Evolutionary conservation across 2,888 invertebrate species (phyloP), one percentile per base, ranked within the genome.

Genomic region (Lycocerus yunnanus): DNA sequence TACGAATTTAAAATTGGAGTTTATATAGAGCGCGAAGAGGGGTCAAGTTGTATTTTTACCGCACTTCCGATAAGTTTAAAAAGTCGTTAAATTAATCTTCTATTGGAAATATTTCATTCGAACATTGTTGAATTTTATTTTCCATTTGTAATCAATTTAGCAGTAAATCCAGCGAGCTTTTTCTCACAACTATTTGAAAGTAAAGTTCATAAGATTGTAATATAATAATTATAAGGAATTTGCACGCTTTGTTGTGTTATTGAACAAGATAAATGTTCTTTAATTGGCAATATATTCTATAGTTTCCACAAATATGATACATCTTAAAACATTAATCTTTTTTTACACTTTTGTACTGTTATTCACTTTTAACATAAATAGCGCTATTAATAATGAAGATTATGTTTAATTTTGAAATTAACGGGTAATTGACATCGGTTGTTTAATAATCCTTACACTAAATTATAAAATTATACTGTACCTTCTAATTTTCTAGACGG

Each of bases 171-270:
- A 63, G 6, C 10, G 10, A 60, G 43, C 43, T n/a, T n/a, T 43
- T 43, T 43, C 43, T 43, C 43, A 43, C 43, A 63, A 63, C 10
- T 63, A 63, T 63, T 63, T 63, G 61, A 63, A 63, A 63, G 61
- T 63, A 63, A 63, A 63, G 61, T 63, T 63, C 61, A 63, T 43
- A 63, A 63, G 61, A 63, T 20, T 63, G 18, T 16, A 63, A 63
- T 63, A 63, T 63, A 63, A 68, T 72, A 72, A 72, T 72, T 72
- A 68, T 43, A 14, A 72, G 60, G 72, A 72, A 72, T 72, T 72
- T 72, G 72, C 72, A 72, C 72, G 72, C 18, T 72, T 71, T 67
- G 71, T 66, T 61, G 66, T 66, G 66, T 66, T 71, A 71, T 71
- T 65, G 71, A 66, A 58, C 66, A 21, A 66, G 58, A 66, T 60